phyloP scores from a whole-genome alignment of 1,140 invertebrate species.

The Dermatophagoides farinae region DNA sequence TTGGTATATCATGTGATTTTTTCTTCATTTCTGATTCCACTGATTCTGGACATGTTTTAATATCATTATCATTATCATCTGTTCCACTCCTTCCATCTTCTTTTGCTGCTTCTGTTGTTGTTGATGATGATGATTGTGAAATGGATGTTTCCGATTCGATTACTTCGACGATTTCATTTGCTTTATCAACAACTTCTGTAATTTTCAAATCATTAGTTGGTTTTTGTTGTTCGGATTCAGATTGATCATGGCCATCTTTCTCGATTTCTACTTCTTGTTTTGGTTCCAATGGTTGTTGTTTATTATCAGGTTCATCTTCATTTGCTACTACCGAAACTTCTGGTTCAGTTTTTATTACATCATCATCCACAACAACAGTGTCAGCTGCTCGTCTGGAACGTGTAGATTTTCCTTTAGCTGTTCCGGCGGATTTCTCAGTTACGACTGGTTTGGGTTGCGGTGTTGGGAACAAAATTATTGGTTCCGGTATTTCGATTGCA shows the following conservation, averaged over 20 bases:
- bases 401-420: neutral
- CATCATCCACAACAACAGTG: neutral
- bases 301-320: neutral
- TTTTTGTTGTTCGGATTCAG: neutral
- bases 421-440: neutral
- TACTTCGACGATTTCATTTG: neutral
- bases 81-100: too few relatives aligned
- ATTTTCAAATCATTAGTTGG: neutral
- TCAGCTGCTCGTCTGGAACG: neutral
- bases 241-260: too few relatives aligned
- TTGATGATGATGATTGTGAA: too few relatives aligned
- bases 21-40: too few relatives aligned
- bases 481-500: neutral
- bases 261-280: too few relatives aligned
- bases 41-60: too few relatives aligned
- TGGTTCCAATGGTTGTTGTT: neutral
- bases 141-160: too few relatives aligned
- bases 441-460: neutral
- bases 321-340: neutral
- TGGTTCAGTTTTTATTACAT: neutral
- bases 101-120: too few relatives aligned
- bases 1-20: too few relatives aligned
- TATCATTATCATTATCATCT: too few relatives aligned
- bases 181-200: neutral
- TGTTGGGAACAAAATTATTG: neutral